Percentiles rank a stretch among this genome's conserved stretches.
phyloP scores from a whole-genome alignment of 2,888 invertebrate species.

The Phlogophora meticulosa region DNA sequence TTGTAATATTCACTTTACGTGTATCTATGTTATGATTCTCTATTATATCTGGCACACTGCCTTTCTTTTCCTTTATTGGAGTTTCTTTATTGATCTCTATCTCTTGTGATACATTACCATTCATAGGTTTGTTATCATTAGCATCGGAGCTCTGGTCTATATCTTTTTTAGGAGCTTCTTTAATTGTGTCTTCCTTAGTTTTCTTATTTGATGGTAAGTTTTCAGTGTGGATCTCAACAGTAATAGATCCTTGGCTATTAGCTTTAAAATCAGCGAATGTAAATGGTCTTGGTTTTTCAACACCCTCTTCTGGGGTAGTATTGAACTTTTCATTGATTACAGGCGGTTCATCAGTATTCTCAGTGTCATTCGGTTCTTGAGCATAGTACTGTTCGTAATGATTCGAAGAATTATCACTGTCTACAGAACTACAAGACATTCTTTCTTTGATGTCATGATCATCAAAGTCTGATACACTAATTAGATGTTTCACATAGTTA shows the following conservation, averaged over 20 bases:
- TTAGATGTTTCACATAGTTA: conserved; percentile 89
- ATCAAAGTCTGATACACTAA: conserved; percentile 84
- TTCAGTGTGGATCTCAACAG: conserved; percentile 68
- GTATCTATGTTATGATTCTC: conserved; percentile 75
- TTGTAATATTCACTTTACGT: conserved; percentile 84
- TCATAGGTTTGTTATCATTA: conserved; percentile 38
- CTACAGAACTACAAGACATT: conserved; percentile 83
- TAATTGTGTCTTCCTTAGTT: conserved; percentile 43
- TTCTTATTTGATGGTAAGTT: conserved; percentile 50
- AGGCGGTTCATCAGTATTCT: conserved; percentile 61
- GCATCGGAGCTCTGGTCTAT: conserved; percentile 43
- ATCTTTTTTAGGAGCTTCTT: conserved; percentile 48
- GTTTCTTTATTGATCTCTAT: conserved; percentile 53
- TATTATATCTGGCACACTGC: conserved; percentile 77
- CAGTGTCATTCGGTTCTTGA: conserved; percentile 68
- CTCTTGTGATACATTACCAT: conserved; percentile 42
- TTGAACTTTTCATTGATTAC: conserved; percentile 53
- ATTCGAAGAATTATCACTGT: conserved; percentile 83
- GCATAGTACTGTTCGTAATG: conserved; percentile 84
- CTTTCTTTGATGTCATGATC: conserved; percentile 80
- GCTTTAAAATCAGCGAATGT: conserved; percentile 91
- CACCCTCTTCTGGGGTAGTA: conserved; percentile 52
- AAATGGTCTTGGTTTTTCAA: conserved; percentile 86
- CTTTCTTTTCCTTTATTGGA: conserved; percentile 75
- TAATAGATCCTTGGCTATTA: conserved; percentile 74